Evolutionary conservation across 64 coral and sea anemone genomes (phyloP).

Genomic region (Stichodactyla helianthus): DNA sequence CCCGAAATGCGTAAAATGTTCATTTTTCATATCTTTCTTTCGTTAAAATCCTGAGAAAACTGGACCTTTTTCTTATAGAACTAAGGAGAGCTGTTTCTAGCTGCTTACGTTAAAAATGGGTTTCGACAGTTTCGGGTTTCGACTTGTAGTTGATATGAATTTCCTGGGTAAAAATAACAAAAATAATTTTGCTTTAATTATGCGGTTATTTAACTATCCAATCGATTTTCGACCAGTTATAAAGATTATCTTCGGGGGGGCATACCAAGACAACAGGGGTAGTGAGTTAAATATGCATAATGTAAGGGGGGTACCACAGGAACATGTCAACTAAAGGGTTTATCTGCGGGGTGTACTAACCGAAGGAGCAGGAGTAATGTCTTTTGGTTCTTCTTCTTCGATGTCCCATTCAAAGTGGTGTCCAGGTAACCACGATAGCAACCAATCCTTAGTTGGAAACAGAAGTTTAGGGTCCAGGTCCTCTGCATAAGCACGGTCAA

Average conservation of each 20-base stretch:
- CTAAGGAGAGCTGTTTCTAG: no score
- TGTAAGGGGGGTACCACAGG: background rate
- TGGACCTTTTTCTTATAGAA: no score
- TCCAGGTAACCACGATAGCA: conserved; percentile 60
- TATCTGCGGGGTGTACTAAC: conserved; percentile 15
- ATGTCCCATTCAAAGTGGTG: conserved; percentile 84
- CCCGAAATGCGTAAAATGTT: no score
- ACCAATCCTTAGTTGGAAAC: conserved; percentile 82
- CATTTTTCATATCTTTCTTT: no score
- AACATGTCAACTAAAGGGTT: background rate
- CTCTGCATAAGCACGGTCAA: conserved; percentile 35
- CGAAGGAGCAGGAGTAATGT: conserved; percentile 27
- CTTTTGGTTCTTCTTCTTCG: conserved; percentile 48
- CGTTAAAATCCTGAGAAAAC: no score
- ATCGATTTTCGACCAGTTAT: no score
- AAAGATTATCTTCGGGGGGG: background rate
- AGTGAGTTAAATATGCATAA: background rate
- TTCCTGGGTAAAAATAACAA: background rate
- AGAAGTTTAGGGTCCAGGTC: conserved; percentile 63
- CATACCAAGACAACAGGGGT: background rate
- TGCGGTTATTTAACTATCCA: background rate
- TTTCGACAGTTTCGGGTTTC: background rate
- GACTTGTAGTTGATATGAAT: background rate
- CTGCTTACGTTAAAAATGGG: background rate
- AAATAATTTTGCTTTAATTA: background rate